A percentile compares a stretch with the other conserved stretches of the same genome.
These are phyloP conservation scores for Morelia viridis DNA, from an alignment of 2,797 vertebrate genomes.

Conservation along the genomic window DNA sequence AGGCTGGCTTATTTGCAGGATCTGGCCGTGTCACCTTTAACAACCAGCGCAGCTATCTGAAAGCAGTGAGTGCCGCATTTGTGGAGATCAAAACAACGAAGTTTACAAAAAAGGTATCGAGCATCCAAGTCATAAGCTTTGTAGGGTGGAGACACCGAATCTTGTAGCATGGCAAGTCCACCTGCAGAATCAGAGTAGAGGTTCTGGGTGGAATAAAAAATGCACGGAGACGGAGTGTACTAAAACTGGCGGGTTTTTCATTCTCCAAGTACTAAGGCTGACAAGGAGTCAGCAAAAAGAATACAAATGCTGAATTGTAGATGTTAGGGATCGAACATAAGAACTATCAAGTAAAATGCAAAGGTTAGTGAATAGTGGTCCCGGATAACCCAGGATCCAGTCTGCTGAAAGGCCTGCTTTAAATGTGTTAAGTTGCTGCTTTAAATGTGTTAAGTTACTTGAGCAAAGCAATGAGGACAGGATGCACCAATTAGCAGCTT, in stretches of 20 bases:
- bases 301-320: not conserved
- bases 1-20: slow-evolving; percentile 71
- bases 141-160: not conserved
- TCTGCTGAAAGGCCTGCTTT: not conserved
- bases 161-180: not conserved
- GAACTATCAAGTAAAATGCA: not conserved
- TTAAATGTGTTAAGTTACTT: not conserved
- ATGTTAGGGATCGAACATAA: no score
- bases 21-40: slow-evolving; percentile 99
- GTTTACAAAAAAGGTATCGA: slow-evolving; percentile 94
- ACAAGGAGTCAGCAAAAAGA: not conserved
- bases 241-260: not conserved
- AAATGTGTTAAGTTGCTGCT: not conserved
- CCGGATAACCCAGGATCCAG: not conserved
- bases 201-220: not conserved
- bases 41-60: slow-evolving; percentile 97
- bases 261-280: not conserved
- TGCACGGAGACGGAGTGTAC: not conserved
- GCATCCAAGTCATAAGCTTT: not conserved
- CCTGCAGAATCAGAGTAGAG: not conserved
- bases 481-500: not conserved
- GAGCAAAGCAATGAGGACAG: not conserved
- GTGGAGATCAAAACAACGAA: slow-evolving; percentile 99
- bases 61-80: slow-evolving; percentile 94
- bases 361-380: no score